These are phyloP conservation scores for Chloroclysta siterata DNA, from an alignment of 2,888 invertebrate genomes.

Conservation along the genomic window DNA sequence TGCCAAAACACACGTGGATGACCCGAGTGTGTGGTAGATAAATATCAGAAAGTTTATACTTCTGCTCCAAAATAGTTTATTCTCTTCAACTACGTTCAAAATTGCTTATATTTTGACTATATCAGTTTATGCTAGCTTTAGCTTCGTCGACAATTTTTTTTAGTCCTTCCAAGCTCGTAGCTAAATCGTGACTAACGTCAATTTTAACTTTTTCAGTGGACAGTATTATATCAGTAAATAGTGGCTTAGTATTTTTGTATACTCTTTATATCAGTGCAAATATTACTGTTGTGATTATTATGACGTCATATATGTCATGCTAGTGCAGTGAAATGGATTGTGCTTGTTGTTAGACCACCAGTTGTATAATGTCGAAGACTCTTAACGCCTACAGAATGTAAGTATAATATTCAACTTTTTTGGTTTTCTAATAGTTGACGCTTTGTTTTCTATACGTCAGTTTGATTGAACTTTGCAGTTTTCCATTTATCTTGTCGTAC, in stretches of 20 bases:
- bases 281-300: conserved; percentile 45
- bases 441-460: neutral
- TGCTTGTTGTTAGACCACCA: conserved; percentile 55
- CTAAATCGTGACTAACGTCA: conserved; percentile 45
- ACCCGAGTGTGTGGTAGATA: conserved; percentile 54
- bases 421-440: conserved; percentile 15
- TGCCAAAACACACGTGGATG: conserved; percentile 79
- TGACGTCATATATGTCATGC: conserved; percentile 48
- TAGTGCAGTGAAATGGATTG: conserved; percentile 70
- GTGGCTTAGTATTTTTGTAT: conserved; percentile 54
- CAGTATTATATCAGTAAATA: conserved; percentile 47
- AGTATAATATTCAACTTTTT: conserved; percentile 75
- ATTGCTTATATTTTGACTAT: conserved; percentile 30
- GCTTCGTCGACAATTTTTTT: conserved; percentile 34
- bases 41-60: conserved; percentile 36
- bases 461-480: too few relatives aligned
- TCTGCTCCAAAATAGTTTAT: conserved; percentile 20
- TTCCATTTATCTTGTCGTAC: too few relatives aligned
- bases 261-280: conserved; percentile 51
- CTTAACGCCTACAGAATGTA: conserved; percentile 96
- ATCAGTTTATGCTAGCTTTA: conserved; percentile 37
- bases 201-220: conserved; percentile 51
- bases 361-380: conserved; percentile 91
- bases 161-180: conserved; percentile 53
- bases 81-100: conserved; percentile 29